phyloP scores from a whole-genome alignment of 2,888 invertebrate genomes.

The Beris chalybata region DNA sequence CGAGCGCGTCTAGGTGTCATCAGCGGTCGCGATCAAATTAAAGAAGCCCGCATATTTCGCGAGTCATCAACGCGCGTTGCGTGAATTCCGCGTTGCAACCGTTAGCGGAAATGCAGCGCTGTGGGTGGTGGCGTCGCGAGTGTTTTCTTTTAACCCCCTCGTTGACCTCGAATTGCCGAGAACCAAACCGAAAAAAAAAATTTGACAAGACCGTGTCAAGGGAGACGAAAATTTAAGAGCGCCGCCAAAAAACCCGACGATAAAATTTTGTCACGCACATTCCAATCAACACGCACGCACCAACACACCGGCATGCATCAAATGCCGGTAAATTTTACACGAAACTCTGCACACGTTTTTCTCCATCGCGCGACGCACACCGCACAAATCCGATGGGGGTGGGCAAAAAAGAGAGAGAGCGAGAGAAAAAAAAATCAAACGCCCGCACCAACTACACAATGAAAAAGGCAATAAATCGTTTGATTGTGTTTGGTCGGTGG shows the following conservation, averaged over 20 bases:
- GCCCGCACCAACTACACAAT: slow-evolving; percentile 18
- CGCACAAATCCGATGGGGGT: neutral
- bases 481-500: slow-evolving; percentile 12
- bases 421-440: slow-evolving; percentile 10
- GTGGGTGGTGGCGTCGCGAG: no score
- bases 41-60: no score
- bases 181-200: no score
- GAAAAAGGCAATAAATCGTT: slow-evolving; percentile 25
- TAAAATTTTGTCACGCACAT: slow-evolving; percentile 15
- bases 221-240: slow-evolving; percentile 30
- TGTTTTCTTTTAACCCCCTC: no score
- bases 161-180: no score
- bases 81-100: no score
- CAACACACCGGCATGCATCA: slow-evolving; percentile 5
- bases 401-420: neutral
- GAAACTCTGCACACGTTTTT: neutral
- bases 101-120: no score
- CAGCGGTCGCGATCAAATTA: no score
- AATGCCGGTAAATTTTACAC: slow-evolving; percentile 4
- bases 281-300: slow-evolving; percentile 16
- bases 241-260: neutral
- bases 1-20: no score
- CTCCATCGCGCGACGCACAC: slow-evolving; percentile 1
- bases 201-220: neutral
- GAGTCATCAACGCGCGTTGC: no score